These are phyloP conservation scores for Eristalis pertinax DNA, from an alignment of 2,888 invertebrate genomes.

Conservation along the genomic window DNA sequence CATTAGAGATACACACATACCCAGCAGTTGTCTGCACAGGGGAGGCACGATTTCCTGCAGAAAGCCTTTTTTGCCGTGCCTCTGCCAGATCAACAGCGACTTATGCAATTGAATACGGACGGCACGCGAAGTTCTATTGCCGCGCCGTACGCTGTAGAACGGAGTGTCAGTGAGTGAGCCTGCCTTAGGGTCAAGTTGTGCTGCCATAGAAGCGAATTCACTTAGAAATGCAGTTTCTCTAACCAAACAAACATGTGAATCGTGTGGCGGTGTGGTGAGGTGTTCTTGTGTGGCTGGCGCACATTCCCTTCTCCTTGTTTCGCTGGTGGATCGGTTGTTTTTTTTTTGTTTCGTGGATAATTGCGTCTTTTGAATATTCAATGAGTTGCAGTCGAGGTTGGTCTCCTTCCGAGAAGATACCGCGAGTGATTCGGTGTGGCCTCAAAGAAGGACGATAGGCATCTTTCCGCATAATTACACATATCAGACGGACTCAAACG, in stretches of 20 bases:
- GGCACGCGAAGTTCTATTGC: constrained; percentile 64
- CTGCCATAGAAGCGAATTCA: constrained; percentile 33
- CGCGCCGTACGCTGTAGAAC: constrained; percentile 14
- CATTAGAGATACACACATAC: constrained; percentile 57
- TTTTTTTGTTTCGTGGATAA: constrained; percentile 30
- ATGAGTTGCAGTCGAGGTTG: constrained; percentile 19
- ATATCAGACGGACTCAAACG: not conserved
- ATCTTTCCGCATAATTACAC: constrained; percentile 27
- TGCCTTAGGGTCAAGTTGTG: constrained; percentile 59
- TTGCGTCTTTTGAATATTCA: constrained; percentile 63
- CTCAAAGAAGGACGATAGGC: constrained; percentile 49
- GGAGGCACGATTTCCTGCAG: constrained; percentile 28
- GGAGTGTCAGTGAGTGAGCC: constrained; percentile 13
- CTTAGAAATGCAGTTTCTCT: constrained; percentile 52
- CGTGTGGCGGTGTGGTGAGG: not conserved
- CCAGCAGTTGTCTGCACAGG: constrained; percentile 19
- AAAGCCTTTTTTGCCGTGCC: too few species aligned
- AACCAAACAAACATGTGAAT: constrained; percentile 43
- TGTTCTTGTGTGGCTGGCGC: not conserved
- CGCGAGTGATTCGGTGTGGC: constrained; percentile 29
- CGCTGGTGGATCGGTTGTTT: constrained; percentile 13
- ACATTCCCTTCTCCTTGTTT: constrained; percentile 18
- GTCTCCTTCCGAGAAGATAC: constrained; percentile 39
- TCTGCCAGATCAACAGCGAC: too few species aligned
- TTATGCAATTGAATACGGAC: constrained; percentile 58